Percentiles rank a stretch among this genome's conserved stretches.
phyloP scores from a whole-genome alignment of 2,888 invertebrate genomes.

The Mactromeris polynyma region DNA sequence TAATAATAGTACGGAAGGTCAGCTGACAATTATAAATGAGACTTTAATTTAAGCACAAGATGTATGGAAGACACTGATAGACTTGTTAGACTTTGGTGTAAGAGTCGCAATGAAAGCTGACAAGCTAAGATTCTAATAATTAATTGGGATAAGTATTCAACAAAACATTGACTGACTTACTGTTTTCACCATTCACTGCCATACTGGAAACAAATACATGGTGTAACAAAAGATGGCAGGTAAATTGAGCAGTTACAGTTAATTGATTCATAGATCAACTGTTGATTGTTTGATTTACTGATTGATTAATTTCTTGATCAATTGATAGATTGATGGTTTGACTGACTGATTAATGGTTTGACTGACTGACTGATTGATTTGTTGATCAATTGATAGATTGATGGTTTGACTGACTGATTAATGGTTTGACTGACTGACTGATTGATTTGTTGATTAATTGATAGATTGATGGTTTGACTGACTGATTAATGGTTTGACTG shows the following conservation, averaged over 20 bases:
- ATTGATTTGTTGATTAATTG: not conserved
- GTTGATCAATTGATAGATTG: not conserved
- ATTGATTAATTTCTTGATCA: not conserved
- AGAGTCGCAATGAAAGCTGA: not conserved
- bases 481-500: not conserved
- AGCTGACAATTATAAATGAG: not conserved
- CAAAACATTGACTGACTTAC: not conserved
- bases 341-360: not conserved
- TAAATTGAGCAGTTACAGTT: too few species aligned
- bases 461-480: not conserved
- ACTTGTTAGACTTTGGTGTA: not conserved
- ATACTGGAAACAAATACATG: conserved; percentile 11
- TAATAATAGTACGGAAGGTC: not conserved
- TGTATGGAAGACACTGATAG: not conserved
- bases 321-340: not conserved
- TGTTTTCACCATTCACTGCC: not conserved
- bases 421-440: not conserved
- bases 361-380: not conserved
- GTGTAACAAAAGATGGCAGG: not conserved
- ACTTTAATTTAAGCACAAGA: not conserved
- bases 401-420: not conserved
- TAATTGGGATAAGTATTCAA: not conserved
- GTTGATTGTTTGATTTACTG: not conserved
- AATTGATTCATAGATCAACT: not conserved
- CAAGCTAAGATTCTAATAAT: not conserved